A percentile compares a stretch with the other conserved stretches of the same genome.
These are phyloP conservation scores for Rhodinocichla rosea DNA, from an alignment of 2,113 vertebrate genomes.

Conservation along the genomic window DNA sequence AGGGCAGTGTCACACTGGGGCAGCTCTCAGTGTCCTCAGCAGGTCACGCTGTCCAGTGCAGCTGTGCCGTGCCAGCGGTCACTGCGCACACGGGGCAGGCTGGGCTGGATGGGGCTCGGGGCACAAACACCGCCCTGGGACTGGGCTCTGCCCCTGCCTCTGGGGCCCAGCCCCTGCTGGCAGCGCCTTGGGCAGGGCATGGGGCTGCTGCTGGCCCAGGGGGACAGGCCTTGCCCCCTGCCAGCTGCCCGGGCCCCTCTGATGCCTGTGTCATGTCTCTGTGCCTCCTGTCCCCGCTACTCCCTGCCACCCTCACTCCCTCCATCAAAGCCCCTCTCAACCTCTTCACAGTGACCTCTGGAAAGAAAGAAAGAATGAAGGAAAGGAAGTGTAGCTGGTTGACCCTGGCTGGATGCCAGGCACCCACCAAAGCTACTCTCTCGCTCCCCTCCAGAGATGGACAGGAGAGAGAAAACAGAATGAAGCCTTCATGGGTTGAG, in stretches of 20 bases:
- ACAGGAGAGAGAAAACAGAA: background rate
- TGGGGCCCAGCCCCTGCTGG: background rate
- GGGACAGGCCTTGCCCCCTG: background rate
- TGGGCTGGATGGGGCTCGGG: background rate
- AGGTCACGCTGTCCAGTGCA: background rate
- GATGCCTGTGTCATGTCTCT: background rate
- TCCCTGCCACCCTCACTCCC: background rate
- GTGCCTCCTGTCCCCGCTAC: background rate
- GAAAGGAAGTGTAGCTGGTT: background rate
- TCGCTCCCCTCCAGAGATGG: background rate
- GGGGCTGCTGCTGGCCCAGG: background rate
- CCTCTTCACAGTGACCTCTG: background rate
- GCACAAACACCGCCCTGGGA: rapidly evolving
- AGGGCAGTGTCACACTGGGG: background rate
- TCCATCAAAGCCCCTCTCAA: background rate
- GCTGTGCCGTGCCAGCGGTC: background rate
- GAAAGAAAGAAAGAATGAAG: background rate
- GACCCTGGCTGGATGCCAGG: background rate
- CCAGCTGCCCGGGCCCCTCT: background rate
- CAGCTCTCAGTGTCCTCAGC: background rate
- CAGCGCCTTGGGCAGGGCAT: background rate
- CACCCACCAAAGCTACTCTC: background rate
- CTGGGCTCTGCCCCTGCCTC: background rate
- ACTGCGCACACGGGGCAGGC: rapidly evolving
- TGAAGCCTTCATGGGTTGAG: background rate